Base-by-base conservation (phyloP, 2,797 vertebrate genomes). In the Lepus oiostolus region DNA sequence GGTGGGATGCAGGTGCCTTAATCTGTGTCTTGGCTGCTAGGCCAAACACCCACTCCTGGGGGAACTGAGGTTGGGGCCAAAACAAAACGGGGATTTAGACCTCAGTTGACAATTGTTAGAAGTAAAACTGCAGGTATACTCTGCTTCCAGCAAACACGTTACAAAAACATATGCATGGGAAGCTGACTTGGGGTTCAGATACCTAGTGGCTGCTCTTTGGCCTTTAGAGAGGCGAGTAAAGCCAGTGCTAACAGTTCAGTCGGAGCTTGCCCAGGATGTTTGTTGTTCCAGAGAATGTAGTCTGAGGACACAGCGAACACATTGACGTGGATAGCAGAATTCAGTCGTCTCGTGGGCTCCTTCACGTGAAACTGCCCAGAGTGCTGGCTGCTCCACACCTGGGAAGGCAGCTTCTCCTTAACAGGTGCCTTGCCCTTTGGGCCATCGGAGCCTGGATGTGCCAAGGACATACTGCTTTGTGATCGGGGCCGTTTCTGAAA, bases 241-340 rank as follows among this genome's bases (percentile, higher is more conserved):
- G 79, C 58, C 82, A 26, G 3, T 93, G 68, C 58, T 28, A 67
- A 35, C 26, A 77, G 71, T 70, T 71, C 70, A 22, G 7, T 24
- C 17, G 91, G 65, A 70, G 54, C 9, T 86, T 71, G 62, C 47
- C 74, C 71, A 12, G 52, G 26, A 80, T n/a, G 75, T 71, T 50
- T 10, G 54, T 71, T 90, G 67, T 60, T 95, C 90, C 62, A 26
- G 22, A 65, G 54, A 83, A 19, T n/a, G 28, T 54, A 52, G 71
- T 90, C 21, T 2, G 22, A 86, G 65, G 76, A 96, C 91, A 84
- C 22, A 82, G 63, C 54, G 65, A 88, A 89, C 60, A 54, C 12
- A 26, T 21, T 60, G 7, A 71, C 76, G 60, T 2, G 8, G 75
- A 16, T 38, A 76, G 42, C 17, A 91, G 71, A 76, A 62, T 65